Evolutionary conservation across 2,888 invertebrate genomes (phyloP), one percentile per base, ranked within the genome.

Genomic region (Rhogogaster chlorosoma): DNA sequence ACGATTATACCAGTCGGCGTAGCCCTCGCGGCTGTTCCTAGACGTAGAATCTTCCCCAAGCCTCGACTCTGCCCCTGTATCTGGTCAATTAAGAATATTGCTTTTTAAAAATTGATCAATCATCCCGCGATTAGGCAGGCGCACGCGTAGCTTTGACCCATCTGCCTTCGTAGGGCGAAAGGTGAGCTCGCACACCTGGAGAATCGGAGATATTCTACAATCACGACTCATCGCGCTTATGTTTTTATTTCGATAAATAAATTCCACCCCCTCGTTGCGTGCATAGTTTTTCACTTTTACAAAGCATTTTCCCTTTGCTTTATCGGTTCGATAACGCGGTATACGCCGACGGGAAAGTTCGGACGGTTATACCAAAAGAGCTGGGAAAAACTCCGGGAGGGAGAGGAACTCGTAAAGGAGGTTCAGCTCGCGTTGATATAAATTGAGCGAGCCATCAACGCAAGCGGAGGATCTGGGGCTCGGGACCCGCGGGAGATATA

Each of bases 361-460:
- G 6, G 78, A 57, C 78, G 78, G 78, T 78, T 53, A 75, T 53
- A 53, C 6, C 2, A 18, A n/a, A 49, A 5, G 49, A 18, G 18
- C 5, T 53, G 71, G 32, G 71, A 57, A 32, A 45, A 53, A 42
- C 53, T 53, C 26, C 7, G 64, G 57, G 86, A 88, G 87, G 86
- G 89, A 89, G 88, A 89, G 90, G 89, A 90, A 88, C 91, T 93
- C 92, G 92, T 92, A 93, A 93, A 93, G 91, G 93, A 92, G 92
- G 92, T 92, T 92, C 92, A 92, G 88, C 89, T 88, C 91, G 89
- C 89, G 92, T 90, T 92, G 92, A 93, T 92, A 93, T 93, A 93
- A 93, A 93, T 93, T 93, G 93, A 92, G 92, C 91, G 91, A 90
- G 91, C 92, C 92, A 93, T 93, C 91, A 90, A 91, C 90, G 90